phyloP scores from a whole-genome alignment of 2,797 vertebrate species.

The Limosa lapponica region DNA sequence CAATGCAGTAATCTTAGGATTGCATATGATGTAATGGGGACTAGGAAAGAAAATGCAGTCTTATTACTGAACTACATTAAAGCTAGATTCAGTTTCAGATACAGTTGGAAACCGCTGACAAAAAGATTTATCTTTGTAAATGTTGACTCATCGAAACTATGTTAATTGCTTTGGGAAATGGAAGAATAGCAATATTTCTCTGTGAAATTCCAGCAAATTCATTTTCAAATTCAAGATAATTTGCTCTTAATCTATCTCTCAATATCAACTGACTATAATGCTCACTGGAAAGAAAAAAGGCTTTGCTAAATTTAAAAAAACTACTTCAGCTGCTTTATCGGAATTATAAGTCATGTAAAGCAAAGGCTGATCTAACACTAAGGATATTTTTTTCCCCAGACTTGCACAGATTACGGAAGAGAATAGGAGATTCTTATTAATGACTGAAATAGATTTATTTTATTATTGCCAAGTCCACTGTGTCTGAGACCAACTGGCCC shows the following conservation, averaged over 20 bases:
- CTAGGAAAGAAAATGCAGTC: not conserved
- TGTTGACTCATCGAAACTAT: slow-evolving; percentile 15
- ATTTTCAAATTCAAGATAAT: slow-evolving; percentile 61
- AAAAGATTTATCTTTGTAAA: not conserved
- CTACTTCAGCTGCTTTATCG: not conserved
- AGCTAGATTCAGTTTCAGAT: not conserved
- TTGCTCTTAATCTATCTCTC: slow-evolving; percentile 33
- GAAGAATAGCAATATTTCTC: slow-evolving; percentile 14
- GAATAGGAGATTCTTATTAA: not conserved
- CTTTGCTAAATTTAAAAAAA: slow-evolving; percentile 28
- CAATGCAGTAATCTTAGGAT: not conserved
- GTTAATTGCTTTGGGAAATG: slow-evolving; percentile 33
- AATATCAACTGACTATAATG: not conserved
- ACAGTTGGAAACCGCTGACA: not conserved
- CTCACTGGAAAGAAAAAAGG: slow-evolving; percentile 45
- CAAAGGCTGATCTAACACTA: not conserved
- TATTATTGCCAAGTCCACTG: not conserved
- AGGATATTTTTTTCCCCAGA: rapidly evolving
- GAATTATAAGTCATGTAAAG: not conserved
- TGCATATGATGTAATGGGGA: not conserved
- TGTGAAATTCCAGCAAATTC: slow-evolving; percentile 45
- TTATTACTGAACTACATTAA: not conserved
- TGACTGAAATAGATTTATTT: not conserved
- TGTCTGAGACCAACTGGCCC: not conserved
- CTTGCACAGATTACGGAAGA: not conserved